Conservation (phyloP, 2,113 vertebrate genomes). For the Tricholaema leucomelas region DNA sequence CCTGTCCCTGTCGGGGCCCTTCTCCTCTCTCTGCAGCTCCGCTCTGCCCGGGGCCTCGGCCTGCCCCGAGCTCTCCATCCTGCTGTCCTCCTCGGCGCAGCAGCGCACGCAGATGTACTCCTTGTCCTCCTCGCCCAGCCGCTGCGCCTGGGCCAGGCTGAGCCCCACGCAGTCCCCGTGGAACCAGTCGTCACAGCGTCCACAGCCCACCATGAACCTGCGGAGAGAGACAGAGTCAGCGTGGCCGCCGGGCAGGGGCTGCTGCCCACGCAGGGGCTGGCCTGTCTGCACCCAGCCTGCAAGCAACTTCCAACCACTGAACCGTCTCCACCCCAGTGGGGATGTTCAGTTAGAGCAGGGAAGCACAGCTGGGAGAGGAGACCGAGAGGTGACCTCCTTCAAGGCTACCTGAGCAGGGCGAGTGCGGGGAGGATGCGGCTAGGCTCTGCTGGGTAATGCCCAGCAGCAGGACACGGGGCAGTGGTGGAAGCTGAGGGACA, state of each 20-base stretch:
- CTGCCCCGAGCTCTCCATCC: conserved; percentile 73
- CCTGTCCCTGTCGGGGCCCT: conserved; percentile 78
- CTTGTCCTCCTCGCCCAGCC: conserved; percentile 96
- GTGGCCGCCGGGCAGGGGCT: not conserved
- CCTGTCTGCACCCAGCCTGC: too few species aligned
- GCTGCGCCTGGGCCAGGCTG: conserved; percentile 90
- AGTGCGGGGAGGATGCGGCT: too few species aligned
- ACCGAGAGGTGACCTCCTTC: too few species aligned
- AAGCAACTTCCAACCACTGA: too few species aligned
- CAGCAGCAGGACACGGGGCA: too few species aligned
- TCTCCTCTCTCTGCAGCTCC: conserved; percentile 78
- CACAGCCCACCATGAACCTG: conserved; percentile 98
- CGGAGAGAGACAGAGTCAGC: not conserved
- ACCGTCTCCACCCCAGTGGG: too few species aligned
- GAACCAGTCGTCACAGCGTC: conserved; percentile 98
- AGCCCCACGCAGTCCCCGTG: conserved; percentile 96
- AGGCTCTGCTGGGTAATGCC: too few species aligned
- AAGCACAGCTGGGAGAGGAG: too few species aligned
- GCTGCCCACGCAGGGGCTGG: too few species aligned
- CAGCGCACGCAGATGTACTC: conserved; percentile 96
- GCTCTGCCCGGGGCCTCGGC: conserved; percentile 71
- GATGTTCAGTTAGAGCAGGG: too few species aligned
- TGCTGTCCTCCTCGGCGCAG: conserved; percentile 91
- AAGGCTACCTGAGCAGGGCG: too few species aligned
- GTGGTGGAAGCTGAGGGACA: too few species aligned